Base-by-base conservation (phyloP, 1,140 invertebrate species). In the Amyelois transitella region DNA sequence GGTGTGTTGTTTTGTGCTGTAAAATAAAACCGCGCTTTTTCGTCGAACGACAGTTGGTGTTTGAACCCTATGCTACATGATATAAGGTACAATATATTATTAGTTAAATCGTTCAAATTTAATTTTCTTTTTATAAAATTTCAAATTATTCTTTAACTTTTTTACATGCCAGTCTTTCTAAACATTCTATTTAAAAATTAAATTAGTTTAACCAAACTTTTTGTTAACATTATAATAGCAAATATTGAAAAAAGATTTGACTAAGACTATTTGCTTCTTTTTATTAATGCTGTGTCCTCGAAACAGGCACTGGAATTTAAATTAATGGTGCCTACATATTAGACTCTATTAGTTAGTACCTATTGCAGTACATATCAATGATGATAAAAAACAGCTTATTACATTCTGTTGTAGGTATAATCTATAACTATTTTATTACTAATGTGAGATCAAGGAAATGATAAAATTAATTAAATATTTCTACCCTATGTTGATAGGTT, bases 291-390 rank as follows among this genome's bases (percentile, higher is more conserved):
- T 21, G 20, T 19, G 20, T 38, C 32, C 32, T 38, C 45, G 20
- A 20, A 45, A n/a, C n/a, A n/a, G n/a, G 45, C 20, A 21, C n/a
- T 21, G 45, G 45, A 48, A 48, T 48, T 48, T 48, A 48, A 48
- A 48, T 48, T 20, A 21, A n/a, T 21, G 21, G 18, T 48, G 45
- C 18, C 45, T 21, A 48, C 45, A 48, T 48, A 48, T 21, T 48
- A 20, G 45, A 21, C 45, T 48, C 20, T 48, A 48, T 48, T 48
- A 48, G 20, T 38, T 14, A 2, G 6, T 14, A n/a, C n/a, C n/a
- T n/a, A n/a, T 38, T 38, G 32, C n/a, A n/a, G n/a, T n/a, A n/a
- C n/a, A n/a, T 38, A 38, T 14, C 32, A 2, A 14, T 38, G 32
- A 38, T 38, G 32, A 38, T 38, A 38, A 38, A 38, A 38, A 38